A percentile compares a stretch with the other conserved stretches of the same genome.
Conservation (phyloP, 2,797 vertebrate species). For the Acanthurus lineatus region DNA sequence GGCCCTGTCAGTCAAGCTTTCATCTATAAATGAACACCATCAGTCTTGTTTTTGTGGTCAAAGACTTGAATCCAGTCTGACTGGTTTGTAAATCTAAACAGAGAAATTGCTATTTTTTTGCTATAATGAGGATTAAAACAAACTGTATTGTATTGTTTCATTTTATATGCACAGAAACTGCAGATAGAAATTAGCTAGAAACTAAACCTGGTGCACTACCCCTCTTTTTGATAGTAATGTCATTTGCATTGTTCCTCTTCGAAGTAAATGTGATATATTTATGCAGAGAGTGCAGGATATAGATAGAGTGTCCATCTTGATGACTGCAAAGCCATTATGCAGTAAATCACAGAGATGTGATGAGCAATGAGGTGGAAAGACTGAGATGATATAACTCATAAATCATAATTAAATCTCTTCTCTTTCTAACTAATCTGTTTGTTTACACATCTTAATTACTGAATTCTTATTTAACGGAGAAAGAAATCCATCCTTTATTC, state of each 20-base stretch:
- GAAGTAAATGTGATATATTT: not conserved
- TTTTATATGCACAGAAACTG: no score
- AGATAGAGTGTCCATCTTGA: not conserved
- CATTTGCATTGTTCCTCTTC: not conserved
- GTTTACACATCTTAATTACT: conserved; percentile 61
- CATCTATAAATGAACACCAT: not conserved
- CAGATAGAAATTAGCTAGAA: no score
- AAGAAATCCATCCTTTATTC: conserved; percentile 40
- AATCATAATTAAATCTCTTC: conserved; percentile 26
- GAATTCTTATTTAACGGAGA: conserved; percentile 47
- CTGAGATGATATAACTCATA: no score
- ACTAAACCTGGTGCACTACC: no score
- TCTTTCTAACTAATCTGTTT: conserved; percentile 36
- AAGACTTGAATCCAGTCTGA: not conserved
- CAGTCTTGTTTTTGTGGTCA: not conserved
- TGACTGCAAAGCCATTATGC: conserved; percentile 16
- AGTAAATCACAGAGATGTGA: conserved; percentile 16
- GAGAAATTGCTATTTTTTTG: not conserved
- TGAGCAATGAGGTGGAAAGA: conserved; percentile 9
- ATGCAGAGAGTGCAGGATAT: not conserved
- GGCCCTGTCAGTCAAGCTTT: not conserved
- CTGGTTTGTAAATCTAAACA: not conserved
- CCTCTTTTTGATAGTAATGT: no score
- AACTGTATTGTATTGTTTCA: not conserved
- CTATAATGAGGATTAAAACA: not conserved